Conservation (phyloP, 2,888 invertebrate species). For the Ophioninae sp. region DNA sequence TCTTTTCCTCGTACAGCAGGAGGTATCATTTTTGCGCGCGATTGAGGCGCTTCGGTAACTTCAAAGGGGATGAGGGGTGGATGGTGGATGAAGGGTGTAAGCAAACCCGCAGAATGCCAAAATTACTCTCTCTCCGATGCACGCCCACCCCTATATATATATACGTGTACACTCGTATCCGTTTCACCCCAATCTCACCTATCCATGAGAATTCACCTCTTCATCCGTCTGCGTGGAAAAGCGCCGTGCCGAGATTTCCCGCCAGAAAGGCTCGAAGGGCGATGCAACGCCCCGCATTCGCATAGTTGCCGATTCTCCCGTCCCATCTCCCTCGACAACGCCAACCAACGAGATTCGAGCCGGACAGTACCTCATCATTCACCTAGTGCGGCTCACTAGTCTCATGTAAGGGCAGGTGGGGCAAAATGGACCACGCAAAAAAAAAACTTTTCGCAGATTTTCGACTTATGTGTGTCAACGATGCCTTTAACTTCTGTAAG, state of each 20-base stretch:
- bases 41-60: conserved; percentile 46
- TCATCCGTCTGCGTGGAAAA: conserved; percentile 44
- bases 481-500: too few relatives aligned
- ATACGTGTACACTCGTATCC: conserved; percentile 57
- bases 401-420: not conserved
- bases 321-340: conserved; percentile 14
- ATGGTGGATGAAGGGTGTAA: conserved; percentile 67
- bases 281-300: conserved; percentile 24
- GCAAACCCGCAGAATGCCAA: conserved; percentile 79
- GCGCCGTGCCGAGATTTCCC: conserved; percentile 36
- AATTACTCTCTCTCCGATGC: conserved; percentile 78
- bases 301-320: conserved; percentile 11
- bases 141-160: conserved; percentile 66
- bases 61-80: conserved; percentile 12
- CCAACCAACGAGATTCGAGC: conserved; percentile 22
- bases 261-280: conserved; percentile 23
- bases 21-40: conserved; percentile 26
- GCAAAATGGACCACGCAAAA: conserved; percentile 20
- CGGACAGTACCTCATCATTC: conserved; percentile 18
- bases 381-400: not conserved
- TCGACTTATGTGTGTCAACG: not conserved
- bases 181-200: conserved; percentile 62
- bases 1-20: not conserved
- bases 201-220: conserved; percentile 53
- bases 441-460: not conserved